Conservation (phyloP, 1,140 invertebrate genomes). For the Brachionus koreanus region DNA sequence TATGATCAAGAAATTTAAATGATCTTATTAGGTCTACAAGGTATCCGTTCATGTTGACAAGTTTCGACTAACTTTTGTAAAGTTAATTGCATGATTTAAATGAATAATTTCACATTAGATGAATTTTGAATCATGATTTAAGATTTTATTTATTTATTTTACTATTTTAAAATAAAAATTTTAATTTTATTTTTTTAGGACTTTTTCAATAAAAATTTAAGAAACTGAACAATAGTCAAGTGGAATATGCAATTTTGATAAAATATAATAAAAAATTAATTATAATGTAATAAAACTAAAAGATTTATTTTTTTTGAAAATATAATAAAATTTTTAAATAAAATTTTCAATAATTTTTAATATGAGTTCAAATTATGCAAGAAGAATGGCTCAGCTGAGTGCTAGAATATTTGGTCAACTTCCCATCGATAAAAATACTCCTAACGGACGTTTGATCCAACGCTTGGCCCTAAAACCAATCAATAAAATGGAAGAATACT, state of each 20-base stretch:
- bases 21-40: no score
- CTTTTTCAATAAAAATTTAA: slow-evolving; percentile 11
- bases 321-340: not conserved
- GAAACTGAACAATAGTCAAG: not conserved
- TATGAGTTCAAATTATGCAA: slow-evolving; percentile 39
- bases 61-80: no score
- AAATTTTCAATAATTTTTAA: not conserved
- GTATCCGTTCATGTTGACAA: no score
- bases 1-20: no score
- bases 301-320: not conserved
- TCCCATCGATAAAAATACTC: slow-evolving; percentile 17
- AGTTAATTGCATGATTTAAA: no score
- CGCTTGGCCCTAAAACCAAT: slow-evolving; percentile 39
- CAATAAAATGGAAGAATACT: slow-evolving; percentile 34
- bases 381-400: slow-evolving; percentile 34
- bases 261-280: not conserved
- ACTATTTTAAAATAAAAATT: no score
- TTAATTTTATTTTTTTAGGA: not conserved
- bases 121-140: not conserved
- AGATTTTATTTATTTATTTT: no score
- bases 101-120: no score
- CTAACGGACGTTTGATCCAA: slow-evolving; percentile 33
- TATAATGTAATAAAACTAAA: not conserved
- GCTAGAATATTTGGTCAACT: slow-evolving; percentile 32
- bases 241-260: not conserved